Conservation (phyloP, 2,888 invertebrate genomes). For the Monoplex corrugatus region DNA sequence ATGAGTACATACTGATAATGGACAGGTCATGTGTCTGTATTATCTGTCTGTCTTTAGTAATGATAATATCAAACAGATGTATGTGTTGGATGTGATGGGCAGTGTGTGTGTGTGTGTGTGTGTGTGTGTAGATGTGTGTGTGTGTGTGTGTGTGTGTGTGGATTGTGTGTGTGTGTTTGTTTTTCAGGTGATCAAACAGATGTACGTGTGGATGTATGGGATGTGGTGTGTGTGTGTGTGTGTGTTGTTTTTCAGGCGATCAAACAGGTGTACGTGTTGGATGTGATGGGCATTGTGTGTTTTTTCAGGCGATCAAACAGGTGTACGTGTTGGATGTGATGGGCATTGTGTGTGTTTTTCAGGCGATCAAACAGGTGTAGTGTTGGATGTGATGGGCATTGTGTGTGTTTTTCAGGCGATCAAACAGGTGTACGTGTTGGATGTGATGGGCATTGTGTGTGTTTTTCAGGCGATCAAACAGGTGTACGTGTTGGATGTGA, state of each 20-base stretch:
- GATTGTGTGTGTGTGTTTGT: neutral
- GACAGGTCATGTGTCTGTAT: neutral
- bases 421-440: neutral
- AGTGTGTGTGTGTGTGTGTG: neutral
- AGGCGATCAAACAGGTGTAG: neutral
- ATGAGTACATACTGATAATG: neutral
- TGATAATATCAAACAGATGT: no score
- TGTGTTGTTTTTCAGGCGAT: no score
- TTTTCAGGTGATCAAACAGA: no score
- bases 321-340: neutral
- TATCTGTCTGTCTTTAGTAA: neutral
- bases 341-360: neutral
- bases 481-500: no score
- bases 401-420: neutral
- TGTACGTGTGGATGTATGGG: neutral
- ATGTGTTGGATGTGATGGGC: no score
- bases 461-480: constrained; percentile 92
- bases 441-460: neutral
- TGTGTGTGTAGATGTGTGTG: neutral
- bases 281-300: neutral
- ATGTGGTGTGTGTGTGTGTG: neutral
- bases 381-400: neutral
- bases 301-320: neutral
- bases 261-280: neutral
- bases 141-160: neutral